Evolutionary conservation across 2,113 vertebrate species (phyloP), one percentile per base, ranked within the genome.

Genomic region (human (Homo sapiens)): DNA sequence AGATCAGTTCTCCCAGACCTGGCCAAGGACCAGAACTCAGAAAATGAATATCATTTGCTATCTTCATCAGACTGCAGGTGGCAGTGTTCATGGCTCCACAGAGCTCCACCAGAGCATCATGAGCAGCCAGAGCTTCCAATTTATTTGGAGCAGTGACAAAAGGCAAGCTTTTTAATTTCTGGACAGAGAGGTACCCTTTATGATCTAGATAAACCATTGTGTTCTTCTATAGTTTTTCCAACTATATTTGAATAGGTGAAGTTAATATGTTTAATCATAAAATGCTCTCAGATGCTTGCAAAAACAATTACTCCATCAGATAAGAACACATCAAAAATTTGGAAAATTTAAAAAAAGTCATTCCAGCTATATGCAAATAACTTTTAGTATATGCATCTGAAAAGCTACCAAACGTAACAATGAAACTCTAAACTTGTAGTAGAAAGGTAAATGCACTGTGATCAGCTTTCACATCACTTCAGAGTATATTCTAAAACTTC

Each of bases 31-130:
- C 99, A 25, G 99, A 99, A 13, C 99, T 99, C 97, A 99, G 97
- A 97, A 99, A 99, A 59, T 99, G 99, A 93, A 99, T 99, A 86
- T 99, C 99, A 52, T 99, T 99, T 80, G 99, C 99, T 6, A 99
- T 99, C 98, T 99, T 99, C 99, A 99, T 99, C 98, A 99, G 98
- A 97, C 99, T 99, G 97, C 99, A 99, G 0, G 99, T 99, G 20
- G 99, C 98, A 0, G 99, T 99, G 98, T 99, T 99, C 98, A 99
- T 99, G 40, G 99, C 99, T 1, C 99, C 99, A 2, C 99, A 99
- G 97, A 99, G 99, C 98, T 99, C 99, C 70, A 99, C 99, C 70
- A 99, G 97, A n/a, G 99, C 99, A 73, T 99, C 99, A 0, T 99
- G 99, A 73, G 99, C 99, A 0, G 99, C 99, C 97, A 99, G 99